These are phyloP conservation scores for Platynereis dumerilii DNA, from an alignment of 2,888 invertebrate genomes.

Conservation along the genomic window DNA sequence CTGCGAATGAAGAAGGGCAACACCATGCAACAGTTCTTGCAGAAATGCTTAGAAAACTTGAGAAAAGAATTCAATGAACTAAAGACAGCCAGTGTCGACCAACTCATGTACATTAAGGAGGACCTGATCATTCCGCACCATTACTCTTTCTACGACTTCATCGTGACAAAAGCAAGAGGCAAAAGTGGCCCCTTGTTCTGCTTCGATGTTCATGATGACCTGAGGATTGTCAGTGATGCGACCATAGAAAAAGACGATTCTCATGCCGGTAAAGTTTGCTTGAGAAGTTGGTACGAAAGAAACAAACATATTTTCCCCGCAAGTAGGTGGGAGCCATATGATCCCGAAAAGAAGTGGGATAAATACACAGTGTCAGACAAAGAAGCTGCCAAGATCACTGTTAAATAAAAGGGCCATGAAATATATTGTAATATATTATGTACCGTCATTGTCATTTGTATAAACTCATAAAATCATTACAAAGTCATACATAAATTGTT, in stretches of 20 bases:
- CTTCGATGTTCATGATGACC: constrained; percentile 96
- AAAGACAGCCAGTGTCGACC: constrained; percentile 95
- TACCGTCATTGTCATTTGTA: too few relatives aligned
- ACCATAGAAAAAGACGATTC: constrained; percentile 97
- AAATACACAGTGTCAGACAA: constrained; percentile 69
- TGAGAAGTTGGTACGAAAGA: constrained; percentile 91
- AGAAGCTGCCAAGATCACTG: constrained; percentile 61
- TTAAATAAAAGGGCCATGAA: constrained; percentile 50
- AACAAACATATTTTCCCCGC: constrained; percentile 99
- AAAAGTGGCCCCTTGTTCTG: constrained; percentile 96
- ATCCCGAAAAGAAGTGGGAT: constrained; percentile 96
- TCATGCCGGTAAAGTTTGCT: constrained; percentile 87
- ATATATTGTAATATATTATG: too few relatives aligned
- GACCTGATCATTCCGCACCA: constrained; percentile 98
- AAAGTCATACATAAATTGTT: too few relatives aligned
- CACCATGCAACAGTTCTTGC: constrained; percentile 67
- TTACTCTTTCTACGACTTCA: constrained; percentile 99
- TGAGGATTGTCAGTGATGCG: constrained; percentile 74
- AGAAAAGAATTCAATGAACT: constrained; percentile 96
- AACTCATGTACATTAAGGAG: constrained; percentile 99
- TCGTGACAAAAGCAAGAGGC: constrained; percentile 98
- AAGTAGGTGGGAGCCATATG: constrained; percentile 98
- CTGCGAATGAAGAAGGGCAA: constrained; percentile 89
- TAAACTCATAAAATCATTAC: too few relatives aligned
- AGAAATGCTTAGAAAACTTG: constrained; percentile 64